Base-by-base conservation (phyloP, 2,113 vertebrate species). In the Ochotona princeps region DNA sequence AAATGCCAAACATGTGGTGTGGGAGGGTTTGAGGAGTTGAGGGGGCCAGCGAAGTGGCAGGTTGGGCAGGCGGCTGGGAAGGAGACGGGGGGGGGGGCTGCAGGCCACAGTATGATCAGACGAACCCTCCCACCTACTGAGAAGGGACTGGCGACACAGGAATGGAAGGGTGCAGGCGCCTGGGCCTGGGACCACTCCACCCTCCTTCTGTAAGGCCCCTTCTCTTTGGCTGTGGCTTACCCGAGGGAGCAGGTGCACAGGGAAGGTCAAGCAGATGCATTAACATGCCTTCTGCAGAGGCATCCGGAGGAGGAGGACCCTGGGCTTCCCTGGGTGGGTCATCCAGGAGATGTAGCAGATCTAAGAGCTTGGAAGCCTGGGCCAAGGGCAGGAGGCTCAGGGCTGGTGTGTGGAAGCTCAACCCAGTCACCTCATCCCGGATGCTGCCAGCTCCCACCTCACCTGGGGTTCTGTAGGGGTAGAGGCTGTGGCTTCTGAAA, bases 361-460 rank as follows among this genome's bases (percentile, higher is more conserved):
- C 98, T 95, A 99, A 83, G 57, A 99, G 98, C 44, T 99, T 97
- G 81, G 98, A 98, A 78, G 98, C 97, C 99, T 99, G 80, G 75
- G 49, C 26, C 72, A 61, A 82, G 47, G 79, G 44, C 35, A 30
- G 35, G 66, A 94, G n/a, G 32, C 60, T 90, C 60, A 92, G 51
- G 26, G 32, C 14, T 49, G 21, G 44, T 44, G 61, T 75, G 47
- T 97, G 97, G 95, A 97, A 97, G 87, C 79, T 97, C 20, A 92
- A 57, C 83, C 57, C 18, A 51, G 61, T 51, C 35, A 79, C 94
- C 94, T 66, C 35, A 96, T 21, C 89, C n/a, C 86, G 92, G 93
- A 49, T 3, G 44, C 32, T 30, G 92, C 74, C 9, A 0, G 61
- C 18, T n/a, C 97, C 96, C 38, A 44, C 38, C 81, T 95, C 63